A percentile compares a stretch with the other conserved stretches of the same genome.
Conservation (phyloP, 2,888 invertebrate genomes). For the Drosophila antonietae region DNA sequence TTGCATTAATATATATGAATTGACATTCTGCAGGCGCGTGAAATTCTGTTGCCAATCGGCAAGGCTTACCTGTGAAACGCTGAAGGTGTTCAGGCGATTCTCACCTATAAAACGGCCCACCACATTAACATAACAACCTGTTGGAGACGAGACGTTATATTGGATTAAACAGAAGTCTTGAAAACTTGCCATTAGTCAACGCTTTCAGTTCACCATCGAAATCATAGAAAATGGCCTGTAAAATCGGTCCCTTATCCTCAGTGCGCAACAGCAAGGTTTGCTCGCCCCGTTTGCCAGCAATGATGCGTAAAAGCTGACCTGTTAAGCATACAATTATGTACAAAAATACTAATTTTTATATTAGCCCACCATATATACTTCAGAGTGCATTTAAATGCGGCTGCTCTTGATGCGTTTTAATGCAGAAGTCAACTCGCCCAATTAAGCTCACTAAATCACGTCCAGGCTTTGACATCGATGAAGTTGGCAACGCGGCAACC, state of each 20-base stretch:
- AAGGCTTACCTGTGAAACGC: slow-evolving; percentile 60
- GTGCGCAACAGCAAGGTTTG: slow-evolving; percentile 75
- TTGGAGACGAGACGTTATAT: neutral
- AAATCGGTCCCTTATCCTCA: slow-evolving; percentile 74
- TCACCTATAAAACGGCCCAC: slow-evolving; percentile 76
- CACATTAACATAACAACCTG: slow-evolving; percentile 75
- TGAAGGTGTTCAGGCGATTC: slow-evolving; percentile 79
- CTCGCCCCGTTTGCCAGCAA: slow-evolving; percentile 75
- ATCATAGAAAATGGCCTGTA: slow-evolving; percentile 81
- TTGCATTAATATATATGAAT: slow-evolving; percentile 77
- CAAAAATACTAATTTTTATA: neutral
- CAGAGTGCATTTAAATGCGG: slow-evolving; percentile 73
- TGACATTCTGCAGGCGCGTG: slow-evolving; percentile 79
- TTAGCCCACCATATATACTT: slow-evolving; percentile 79
- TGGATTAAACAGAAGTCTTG: neutral
- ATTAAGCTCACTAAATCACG: slow-evolving; percentile 66
- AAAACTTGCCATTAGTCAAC: slow-evolving; percentile 41
- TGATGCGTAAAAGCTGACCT: slow-evolving; percentile 80
- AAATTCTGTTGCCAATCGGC: slow-evolving; percentile 60
- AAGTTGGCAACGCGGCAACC: slow-evolving; percentile 25
- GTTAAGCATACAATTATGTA: slow-evolving; percentile 12
- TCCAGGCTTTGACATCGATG: slow-evolving; percentile 46
- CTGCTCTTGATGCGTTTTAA: slow-evolving; percentile 72
- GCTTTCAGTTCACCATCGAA: slow-evolving; percentile 64
- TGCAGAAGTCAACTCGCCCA: slow-evolving; percentile 78